A percentile compares a stretch with the other conserved stretches of the same genome.
phyloP scores from a whole-genome alignment of 2,113 vertebrate genomes.

The Ia io region DNA sequence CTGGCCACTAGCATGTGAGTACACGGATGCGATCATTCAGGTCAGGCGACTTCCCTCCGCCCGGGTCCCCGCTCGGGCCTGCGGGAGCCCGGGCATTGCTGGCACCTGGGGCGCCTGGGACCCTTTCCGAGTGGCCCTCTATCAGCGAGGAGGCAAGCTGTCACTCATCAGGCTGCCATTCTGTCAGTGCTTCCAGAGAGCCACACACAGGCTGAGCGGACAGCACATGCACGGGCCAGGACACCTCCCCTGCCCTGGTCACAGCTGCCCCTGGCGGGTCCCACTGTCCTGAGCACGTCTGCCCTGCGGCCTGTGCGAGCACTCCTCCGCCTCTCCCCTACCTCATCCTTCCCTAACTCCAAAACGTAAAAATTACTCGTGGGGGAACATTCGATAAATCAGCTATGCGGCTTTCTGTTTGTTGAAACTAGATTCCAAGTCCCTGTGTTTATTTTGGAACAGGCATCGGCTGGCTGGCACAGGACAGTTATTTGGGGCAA shows the following conservation, averaged over 20 bases:
- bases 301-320: background rate
- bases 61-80: constrained; percentile 2
- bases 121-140: constrained; percentile 53
- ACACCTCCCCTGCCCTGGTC: too few species aligned
- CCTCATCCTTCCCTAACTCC: background rate
- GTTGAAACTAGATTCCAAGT: background rate
- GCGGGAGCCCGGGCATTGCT: constrained; percentile 6
- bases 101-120: constrained; percentile 26
- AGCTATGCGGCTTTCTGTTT: background rate
- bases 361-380: background rate
- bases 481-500: background rate
- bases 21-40: constrained; percentile 62
- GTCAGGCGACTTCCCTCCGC: constrained; percentile 44
- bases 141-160: constrained; percentile 34
- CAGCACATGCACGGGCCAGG: constrained; percentile 33
- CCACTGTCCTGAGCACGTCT: background rate
- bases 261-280: background rate
- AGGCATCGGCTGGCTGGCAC: background rate
- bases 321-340: background rate
- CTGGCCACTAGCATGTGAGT: constrained; percentile 65
- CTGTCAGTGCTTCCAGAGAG: constrained; percentile 47
- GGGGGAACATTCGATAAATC: background rate
- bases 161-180: constrained; percentile 38
- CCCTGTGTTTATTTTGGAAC: background rate
- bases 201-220: constrained; percentile 60